Evolutionary conservation across 2,888 invertebrate species (phyloP).

Genomic region (Danaus chrysippus): DNA sequence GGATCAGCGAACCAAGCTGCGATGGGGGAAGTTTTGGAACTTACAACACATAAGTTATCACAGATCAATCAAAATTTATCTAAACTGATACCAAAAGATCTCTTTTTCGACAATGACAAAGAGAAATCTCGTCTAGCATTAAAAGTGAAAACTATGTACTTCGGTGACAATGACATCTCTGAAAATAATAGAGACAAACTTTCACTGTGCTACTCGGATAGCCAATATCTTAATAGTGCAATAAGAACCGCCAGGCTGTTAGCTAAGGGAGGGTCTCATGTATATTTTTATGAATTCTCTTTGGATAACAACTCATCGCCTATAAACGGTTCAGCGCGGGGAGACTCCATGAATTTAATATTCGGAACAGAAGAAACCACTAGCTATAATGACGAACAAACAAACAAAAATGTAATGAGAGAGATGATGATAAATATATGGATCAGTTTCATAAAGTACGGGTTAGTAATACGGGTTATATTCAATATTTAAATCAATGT

Average conservation of each 20-base stretch:
- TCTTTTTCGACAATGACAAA: slow-evolving; percentile 41
- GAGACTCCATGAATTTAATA: slow-evolving; percentile 76
- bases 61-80: slow-evolving; percentile 32
- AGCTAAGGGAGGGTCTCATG: slow-evolving; percentile 54
- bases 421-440: slow-evolving; percentile 48
- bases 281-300: slow-evolving; percentile 78
- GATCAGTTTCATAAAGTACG: slow-evolving; percentile 72
- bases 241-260: slow-evolving; percentile 52
- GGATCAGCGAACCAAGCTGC: slow-evolving; percentile 59
- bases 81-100: slow-evolving; percentile 53
- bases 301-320: slow-evolving; percentile 54
- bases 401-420: slow-evolving; percentile 34
- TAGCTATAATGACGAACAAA: slow-evolving; percentile 33
- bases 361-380: slow-evolving; percentile 48
- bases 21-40: slow-evolving; percentile 44
- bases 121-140: slow-evolving; percentile 37
- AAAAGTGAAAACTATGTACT: slow-evolving; percentile 50
- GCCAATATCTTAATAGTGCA: slow-evolving; percentile 51
- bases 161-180: slow-evolving; percentile 42
- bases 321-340: slow-evolving; percentile 69
- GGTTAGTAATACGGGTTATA: slow-evolving; percentile 52
- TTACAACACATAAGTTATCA: slow-evolving; percentile 34
- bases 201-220: slow-evolving; percentile 53
- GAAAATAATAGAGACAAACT: slow-evolving; percentile 37
- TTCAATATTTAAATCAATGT: neutral